Evolutionary conservation across 2,797 vertebrate genomes (phyloP).

Genomic region (Tapera naevia): DNA sequence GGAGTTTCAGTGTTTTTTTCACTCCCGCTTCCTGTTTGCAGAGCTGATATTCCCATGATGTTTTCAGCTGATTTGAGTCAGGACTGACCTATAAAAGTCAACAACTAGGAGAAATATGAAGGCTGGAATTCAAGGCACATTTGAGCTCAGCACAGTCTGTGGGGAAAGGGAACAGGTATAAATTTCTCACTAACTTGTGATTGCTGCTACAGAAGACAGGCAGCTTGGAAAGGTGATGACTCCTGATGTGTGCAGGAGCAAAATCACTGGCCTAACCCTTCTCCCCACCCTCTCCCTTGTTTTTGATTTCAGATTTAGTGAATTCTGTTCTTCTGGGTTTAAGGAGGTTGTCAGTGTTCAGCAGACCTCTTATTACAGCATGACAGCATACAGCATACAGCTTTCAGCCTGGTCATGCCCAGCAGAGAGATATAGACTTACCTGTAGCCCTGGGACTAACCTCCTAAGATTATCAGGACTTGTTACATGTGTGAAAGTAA

Average conservation of each 20-base stretch:
- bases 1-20: not conserved
- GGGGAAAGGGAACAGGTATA: not conserved
- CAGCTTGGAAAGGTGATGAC: not conserved
- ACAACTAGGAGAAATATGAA: not conserved
- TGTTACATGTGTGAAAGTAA: not conserved
- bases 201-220: not conserved
- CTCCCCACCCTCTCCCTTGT: no score
- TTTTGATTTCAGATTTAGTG: not conserved
- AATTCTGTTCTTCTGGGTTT: not conserved
- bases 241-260: not conserved
- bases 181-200: not conserved
- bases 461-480: not conserved
- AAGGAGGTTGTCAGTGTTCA: not conserved
- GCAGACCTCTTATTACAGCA: not conserved
- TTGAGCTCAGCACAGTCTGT: not conserved
- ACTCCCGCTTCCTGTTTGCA: not conserved
- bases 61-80: not conserved
- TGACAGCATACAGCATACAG: not conserved
- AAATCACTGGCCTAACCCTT: not conserved
- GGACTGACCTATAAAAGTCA: not conserved
- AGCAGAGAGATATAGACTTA: not conserved
- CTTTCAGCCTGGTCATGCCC: not conserved
- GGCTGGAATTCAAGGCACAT: not conserved
- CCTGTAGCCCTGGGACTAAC: not conserved
- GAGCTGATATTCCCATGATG: not conserved